Evolutionary conservation across 2,888 invertebrate species (phyloP), one percentile per base, ranked within the genome.

Genomic region (Agriopis aurantiaria): DNA sequence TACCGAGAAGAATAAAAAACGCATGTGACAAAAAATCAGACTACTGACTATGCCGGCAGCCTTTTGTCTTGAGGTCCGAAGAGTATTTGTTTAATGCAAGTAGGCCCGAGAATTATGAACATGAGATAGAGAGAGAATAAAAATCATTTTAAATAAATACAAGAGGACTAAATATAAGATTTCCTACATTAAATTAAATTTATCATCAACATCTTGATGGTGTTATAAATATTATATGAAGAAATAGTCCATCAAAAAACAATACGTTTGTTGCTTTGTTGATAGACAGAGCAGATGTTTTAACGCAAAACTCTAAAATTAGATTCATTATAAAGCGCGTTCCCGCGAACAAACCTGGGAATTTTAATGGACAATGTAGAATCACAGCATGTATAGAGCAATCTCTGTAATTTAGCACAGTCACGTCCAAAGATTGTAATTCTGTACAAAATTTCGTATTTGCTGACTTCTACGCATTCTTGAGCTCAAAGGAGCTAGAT

Each of bases 401-500:
- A 58, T 58, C 52, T 59, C 45, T 23, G 56, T 48, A 40, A 48
- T 17, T 43, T 57, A 57, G 17, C 41, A 33, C 14, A 64, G 64
- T 63, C 53, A 65, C 57, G 55, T 33, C 45, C 60, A 72, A 69
- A 62, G 57, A 56, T 57, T 55, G 41, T 43, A 56, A 53, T 57
- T 57, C 33, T 63, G 10, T 56, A n/a, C 43, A 23, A 74, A 74
- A 79, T 77, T 78, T 79, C 78, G 75, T 75, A 71, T 71, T 78
- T 80, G 76, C 75, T 78, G 79, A 75, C 78, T 72, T 77, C 73
- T 73, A 72, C 77, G 75, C 78, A 75, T 65, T 75, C 75, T 59
- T 14, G 57, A 49, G 76, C 74, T 75, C 74, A 40, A 66, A 71
- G 76, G 81, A 82, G 85, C 81, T 88, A 88, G 88, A 83, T 85